Conservation (phyloP, 2,888 invertebrate genomes). For the Phrixothrix hirtus region DNA sequence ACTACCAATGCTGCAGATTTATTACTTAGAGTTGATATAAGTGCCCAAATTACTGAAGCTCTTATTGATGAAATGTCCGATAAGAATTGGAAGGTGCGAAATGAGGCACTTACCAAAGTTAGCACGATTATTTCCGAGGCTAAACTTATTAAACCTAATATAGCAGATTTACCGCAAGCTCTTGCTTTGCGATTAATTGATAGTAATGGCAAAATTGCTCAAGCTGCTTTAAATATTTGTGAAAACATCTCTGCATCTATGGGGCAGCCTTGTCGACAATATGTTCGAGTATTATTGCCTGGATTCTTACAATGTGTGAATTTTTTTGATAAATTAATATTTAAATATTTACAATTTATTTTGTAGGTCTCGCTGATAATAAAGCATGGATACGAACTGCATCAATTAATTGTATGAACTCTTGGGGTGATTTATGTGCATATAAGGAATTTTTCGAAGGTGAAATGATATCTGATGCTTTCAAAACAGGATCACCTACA, state of each 20-base stretch:
- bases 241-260: slow-evolving; percentile 80
- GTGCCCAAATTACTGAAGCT: slow-evolving; percentile 78
- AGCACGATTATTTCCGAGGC: slow-evolving; percentile 72
- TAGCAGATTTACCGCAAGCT: slow-evolving; percentile 84
- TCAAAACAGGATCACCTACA: slow-evolving; percentile 83
- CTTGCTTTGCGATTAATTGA: slow-evolving; percentile 79
- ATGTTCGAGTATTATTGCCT: slow-evolving; percentile 81
- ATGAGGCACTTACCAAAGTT: slow-evolving; percentile 75
- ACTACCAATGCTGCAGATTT: slow-evolving; percentile 67
- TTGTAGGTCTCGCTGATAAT: slow-evolving; percentile 66
- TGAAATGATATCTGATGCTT: slow-evolving; percentile 86
- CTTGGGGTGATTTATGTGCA: slow-evolving; percentile 83
- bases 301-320: slow-evolving; percentile 78
- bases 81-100: slow-evolving; percentile 91
- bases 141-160: slow-evolving; percentile 77
- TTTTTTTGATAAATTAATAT: too few species aligned
- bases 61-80: slow-evolving; percentile 80
- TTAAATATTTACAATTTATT: too few species aligned
- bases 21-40: slow-evolving; percentile 79
- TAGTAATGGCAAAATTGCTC: slow-evolving; percentile 90
- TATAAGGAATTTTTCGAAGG: slow-evolving; percentile 82
- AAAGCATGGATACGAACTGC: slow-evolving; percentile 81
- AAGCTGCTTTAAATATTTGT: slow-evolving; percentile 80
- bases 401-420: slow-evolving; percentile 80
- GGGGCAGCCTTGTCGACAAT: slow-evolving; percentile 78